Conservation (phyloP, 2,113 vertebrate genomes). For the Rhadina sibilatrix region DNA sequence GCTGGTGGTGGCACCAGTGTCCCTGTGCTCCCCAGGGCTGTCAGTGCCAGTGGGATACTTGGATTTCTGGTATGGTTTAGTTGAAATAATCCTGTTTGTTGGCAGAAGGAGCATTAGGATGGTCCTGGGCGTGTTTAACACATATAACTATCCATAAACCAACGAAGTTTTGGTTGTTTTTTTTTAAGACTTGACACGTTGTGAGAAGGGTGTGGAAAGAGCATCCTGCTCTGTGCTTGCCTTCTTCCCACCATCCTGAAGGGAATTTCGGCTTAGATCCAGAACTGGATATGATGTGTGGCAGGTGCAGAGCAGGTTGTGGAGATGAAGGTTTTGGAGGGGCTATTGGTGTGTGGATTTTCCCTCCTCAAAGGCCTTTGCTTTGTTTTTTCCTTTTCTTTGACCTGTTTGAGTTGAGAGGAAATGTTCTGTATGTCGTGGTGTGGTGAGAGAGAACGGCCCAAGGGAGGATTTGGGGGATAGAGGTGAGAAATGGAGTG, state of each 20-base stretch:
- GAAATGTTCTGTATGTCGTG: conserved; percentile 18
- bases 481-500: conserved; percentile 8
- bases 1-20: not conserved
- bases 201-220: not conserved
- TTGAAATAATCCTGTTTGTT: not conserved
- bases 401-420: conserved; percentile 52
- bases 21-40: not conserved
- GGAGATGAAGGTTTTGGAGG: not conserved
- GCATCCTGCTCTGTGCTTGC: not conserved
- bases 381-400: conserved; percentile 45
- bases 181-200: not conserved
- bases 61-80: not conserved
- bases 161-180: not conserved
- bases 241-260: not conserved
- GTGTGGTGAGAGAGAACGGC: conserved; percentile 49
- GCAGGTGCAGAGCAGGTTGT: not conserved
- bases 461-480: not conserved
- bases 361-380: conserved; percentile 38
- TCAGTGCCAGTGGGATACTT: not conserved
- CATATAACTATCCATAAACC: not conserved
- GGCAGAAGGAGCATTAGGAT: not conserved
- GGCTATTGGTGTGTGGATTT: not conserved
- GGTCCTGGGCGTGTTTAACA: not conserved
- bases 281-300: not conserved
- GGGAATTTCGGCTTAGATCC: not conserved